Base-by-base conservation (phyloP, 2,113 vertebrate species). In the Poeciliopsis occidentalis region DNA sequence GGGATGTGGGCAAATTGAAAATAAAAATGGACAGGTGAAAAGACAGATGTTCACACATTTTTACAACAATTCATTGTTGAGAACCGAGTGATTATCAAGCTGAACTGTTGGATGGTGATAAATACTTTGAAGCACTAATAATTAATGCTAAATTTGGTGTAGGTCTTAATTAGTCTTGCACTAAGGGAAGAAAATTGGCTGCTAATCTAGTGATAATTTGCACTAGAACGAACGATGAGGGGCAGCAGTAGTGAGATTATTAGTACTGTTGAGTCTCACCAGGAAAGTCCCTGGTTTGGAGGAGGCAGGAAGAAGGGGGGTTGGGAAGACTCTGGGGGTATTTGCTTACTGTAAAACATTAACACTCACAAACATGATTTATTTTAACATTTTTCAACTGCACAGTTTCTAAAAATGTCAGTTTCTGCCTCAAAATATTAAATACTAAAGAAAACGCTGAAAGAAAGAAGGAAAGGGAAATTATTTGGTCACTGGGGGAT, bases 51-150 rank as follows among this genome's bases (percentile, higher is more conserved):
- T 85, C 76, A 79, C 79, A 83, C 75, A 4, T 54, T 68, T 80
- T 80, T 84, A 37, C n/a, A 30, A 63, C 62, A 73, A 60, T 73
- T 81, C 73, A 71, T 69, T 82, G 69, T 37, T 60, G 75, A 89
- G 73, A 67, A 86, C 85, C 78, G 60, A 79, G 71, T 88, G 74
- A 87, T 89, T 91, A 89, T 85, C 84, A 75, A 68, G 75, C 83
- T 73, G 37, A 74, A 60, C 73, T 73, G 63, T 73, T 76, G 75
- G 80, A 82, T 72, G 77, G 76, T 54, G 78, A 87, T 88, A 89
- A 88, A 86, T 75, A 80, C 71, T 78, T 54, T 83, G 79, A 87
- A 69, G 47, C 73, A 77, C 44, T 60, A 78, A 81, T 86, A 86
- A 89, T 87, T 81, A 78, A 85, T 77, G 75, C 51, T 80, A 78